These are phyloP conservation scores for Toxonevra muliebris DNA, from an alignment of 2,888 invertebrate species.

Conservation along the genomic window DNA sequence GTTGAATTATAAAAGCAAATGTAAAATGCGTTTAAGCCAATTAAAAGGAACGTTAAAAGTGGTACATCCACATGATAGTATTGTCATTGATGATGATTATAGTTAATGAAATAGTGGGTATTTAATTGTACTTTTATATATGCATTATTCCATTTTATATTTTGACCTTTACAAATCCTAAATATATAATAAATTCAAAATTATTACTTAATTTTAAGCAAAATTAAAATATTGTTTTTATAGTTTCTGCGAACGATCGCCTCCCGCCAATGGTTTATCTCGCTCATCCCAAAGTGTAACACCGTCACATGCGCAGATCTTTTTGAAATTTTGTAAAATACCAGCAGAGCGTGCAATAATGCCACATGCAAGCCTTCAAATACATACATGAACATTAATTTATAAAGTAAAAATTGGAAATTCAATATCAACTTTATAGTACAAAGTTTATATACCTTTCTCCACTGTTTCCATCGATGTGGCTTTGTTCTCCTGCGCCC, in stretches of 20 bases:
- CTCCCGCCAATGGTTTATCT: conserved; percentile 67
- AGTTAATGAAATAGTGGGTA: conserved; percentile 13
- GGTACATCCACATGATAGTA: conserved; percentile 27
- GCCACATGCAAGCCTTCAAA: conserved; percentile 78
- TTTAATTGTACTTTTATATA: neutral
- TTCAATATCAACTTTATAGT: neutral
- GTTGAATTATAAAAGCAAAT: conserved; percentile 56
- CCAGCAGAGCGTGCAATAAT: conserved; percentile 90
- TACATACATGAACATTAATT: neutral
- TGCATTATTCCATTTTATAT: neutral
- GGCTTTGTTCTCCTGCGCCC: conserved; percentile 67
- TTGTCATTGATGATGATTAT: conserved; percentile 43
- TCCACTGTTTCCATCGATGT: conserved; percentile 73
- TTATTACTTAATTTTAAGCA: neutral
- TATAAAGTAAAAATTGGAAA: neutral
- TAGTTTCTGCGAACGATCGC: conserved; percentile 50
- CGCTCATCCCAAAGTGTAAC: conserved; percentile 89
- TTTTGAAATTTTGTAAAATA: conserved; percentile 85
- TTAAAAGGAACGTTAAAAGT: conserved; percentile 26
- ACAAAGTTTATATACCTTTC: conserved; percentile 65
- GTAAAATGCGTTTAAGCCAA: conserved; percentile 51
- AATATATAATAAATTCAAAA: neutral
- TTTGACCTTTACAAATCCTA: conserved; percentile 12
- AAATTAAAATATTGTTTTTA: conserved; percentile 28
- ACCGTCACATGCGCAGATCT: conserved; percentile 91